Conservation (phyloP, 2,113 vertebrate species). For the Zosterops hypoxanthus region DNA sequence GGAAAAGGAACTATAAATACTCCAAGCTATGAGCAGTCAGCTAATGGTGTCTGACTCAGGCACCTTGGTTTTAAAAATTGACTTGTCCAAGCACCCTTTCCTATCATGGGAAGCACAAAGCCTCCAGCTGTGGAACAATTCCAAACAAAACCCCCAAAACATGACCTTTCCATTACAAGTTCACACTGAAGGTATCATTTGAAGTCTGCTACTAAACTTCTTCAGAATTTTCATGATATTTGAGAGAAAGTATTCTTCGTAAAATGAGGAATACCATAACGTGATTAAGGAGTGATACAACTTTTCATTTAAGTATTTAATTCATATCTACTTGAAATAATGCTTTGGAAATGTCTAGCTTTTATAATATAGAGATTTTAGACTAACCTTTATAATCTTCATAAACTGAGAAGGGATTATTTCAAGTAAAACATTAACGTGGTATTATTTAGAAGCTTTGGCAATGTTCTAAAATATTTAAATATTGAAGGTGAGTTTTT, state of each 20-base stretch:
- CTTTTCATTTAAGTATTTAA: background rate
- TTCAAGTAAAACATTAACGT: background rate
- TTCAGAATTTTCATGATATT: background rate
- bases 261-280: background rate
- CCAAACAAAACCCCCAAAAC: background rate
- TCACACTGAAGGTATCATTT: background rate
- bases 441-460: background rate
- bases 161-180: background rate
- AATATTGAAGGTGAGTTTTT: rapidly evolving
- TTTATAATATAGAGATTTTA: background rate
- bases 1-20: background rate
- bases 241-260: background rate
- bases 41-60: background rate
- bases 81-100: background rate
- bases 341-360: background rate
- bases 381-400: background rate
- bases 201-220: background rate
- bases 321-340: background rate
- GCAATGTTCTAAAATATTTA: background rate
- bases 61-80: background rate
- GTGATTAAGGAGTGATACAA: background rate
- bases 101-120: background rate
- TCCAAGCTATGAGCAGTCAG: background rate
- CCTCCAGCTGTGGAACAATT: background rate
- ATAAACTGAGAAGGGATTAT: background rate